These are phyloP conservation scores for Sabellastarte sp. DNA, from an alignment of 2,888 invertebrate species.

Conservation along the genomic window DNA sequence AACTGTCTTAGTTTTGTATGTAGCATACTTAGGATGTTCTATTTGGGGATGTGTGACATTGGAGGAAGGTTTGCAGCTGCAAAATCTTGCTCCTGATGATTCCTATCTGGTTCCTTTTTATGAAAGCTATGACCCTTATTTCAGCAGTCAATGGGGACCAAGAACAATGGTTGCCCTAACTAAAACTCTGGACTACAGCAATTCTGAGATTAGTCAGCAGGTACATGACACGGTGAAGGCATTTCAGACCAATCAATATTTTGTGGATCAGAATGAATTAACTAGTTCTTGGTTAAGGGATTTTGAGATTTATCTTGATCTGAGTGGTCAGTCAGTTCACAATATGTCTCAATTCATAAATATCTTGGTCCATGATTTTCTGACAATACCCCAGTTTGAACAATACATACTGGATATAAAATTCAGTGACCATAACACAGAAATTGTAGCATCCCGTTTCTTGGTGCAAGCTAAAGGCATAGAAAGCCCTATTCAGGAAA, in stretches of 20 bases:
- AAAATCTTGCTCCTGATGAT: background rate
- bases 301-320: background rate
- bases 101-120: background rate
- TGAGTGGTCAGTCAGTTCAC: background rate
- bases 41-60: background rate
- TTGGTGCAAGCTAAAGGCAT: background rate
- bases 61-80: background rate
- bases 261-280: background rate
- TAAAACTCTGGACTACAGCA: background rate
- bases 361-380: background rate
- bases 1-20: background rate
- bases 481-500: background rate
- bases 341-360: background rate
- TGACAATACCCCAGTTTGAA: background rate
- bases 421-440: background rate
- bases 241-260: background rate
- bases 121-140: background rate
- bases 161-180: background rate
- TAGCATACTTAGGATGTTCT: background rate
- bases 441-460: background rate
- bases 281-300: background rate
- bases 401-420: background rate
- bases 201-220: background rate
- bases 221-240: background rate
- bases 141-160: background rate